Evolutionary conservation across 2,113 vertebrate genomes (phyloP).

Genomic region (Ageneiosus marmoratus): DNA sequence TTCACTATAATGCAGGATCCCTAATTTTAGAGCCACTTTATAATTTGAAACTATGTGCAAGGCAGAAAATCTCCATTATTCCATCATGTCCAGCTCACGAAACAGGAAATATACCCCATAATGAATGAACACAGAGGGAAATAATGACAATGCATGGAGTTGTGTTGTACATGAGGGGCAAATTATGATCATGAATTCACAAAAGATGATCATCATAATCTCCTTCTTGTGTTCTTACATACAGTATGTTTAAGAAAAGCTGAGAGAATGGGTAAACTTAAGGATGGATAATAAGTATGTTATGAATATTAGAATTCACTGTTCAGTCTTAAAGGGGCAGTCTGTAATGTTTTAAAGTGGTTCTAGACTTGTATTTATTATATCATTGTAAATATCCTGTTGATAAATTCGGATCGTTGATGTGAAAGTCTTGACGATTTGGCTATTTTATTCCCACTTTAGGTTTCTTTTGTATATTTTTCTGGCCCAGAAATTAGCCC

Average conservation of each 20-base stretch:
- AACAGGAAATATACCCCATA: not conserved
- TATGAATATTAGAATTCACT: conserved; percentile 17
- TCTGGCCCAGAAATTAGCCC: not conserved
- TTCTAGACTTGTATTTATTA: not conserved
- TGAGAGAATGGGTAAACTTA: conserved; percentile 9
- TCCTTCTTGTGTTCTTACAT: not conserved
- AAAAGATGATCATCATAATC: not conserved
- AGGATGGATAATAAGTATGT: not conserved
- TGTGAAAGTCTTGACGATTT: not conserved
- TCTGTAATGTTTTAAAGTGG: not conserved
- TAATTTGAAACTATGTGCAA: not conserved
- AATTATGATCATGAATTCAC: conserved; percentile 5
- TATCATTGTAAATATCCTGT: too few relatives aligned
- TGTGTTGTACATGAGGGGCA: conserved; percentile 5
- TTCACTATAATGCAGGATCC: not conserved
- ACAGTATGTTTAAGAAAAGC: not conserved
- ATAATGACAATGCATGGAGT: not conserved
- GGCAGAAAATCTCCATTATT: not conserved
- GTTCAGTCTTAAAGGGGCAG: not conserved
- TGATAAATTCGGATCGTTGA: not conserved
- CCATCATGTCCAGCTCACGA: not conserved
- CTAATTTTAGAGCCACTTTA: not conserved
- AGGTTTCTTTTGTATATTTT: not conserved
- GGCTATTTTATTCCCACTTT: not conserved
- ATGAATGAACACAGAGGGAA: not conserved